Percentiles rank a stretch among this genome's conserved stretches.
These are phyloP conservation scores for Araneus ventricosus DNA, from an alignment of 1,140 invertebrate species.

Conservation along the genomic window DNA sequence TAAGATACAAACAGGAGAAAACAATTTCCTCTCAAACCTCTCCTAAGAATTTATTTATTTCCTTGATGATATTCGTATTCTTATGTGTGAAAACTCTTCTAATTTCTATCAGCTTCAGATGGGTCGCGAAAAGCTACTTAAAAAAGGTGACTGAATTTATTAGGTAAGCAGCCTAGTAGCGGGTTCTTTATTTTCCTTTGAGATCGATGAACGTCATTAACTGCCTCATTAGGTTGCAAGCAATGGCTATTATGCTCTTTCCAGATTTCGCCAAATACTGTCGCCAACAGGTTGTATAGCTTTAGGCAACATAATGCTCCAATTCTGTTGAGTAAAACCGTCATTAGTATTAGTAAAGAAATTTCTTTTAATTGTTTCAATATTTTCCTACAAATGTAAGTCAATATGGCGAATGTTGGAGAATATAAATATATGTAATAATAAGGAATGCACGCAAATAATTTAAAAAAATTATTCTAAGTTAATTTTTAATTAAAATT, in stretches of 20 bases:
- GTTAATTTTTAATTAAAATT: too few relatives aligned
- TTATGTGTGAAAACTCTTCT: background rate
- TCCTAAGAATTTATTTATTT: background rate
- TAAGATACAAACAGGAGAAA: background rate
- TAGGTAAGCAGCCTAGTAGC: background rate
- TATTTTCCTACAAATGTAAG: too few relatives aligned
- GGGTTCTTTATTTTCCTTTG: slow-evolving; percentile 58
- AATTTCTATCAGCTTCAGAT: slow-evolving; percentile 33
- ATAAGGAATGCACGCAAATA: too few relatives aligned
- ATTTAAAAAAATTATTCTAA: too few relatives aligned
- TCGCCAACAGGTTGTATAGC: slow-evolving; percentile 64
- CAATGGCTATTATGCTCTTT: slow-evolving; percentile 46
- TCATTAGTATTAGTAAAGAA: too few relatives aligned
- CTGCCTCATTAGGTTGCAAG: slow-evolving; percentile 64
- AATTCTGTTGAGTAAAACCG: background rate
- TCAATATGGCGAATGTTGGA: too few relatives aligned
- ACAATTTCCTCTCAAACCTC: background rate
- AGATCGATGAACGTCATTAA: slow-evolving; percentile 59
- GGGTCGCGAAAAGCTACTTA: slow-evolving; percentile 2
- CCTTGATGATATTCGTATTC: background rate
- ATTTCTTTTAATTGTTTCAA: too few relatives aligned
- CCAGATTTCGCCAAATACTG: slow-evolving; percentile 40
- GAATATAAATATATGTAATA: too few relatives aligned
- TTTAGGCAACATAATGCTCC: background rate
- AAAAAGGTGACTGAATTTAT: slow-evolving; percentile 51